Evolutionary conservation across 1,140 invertebrate genomes (phyloP).

Genomic region (Grapholita molesta): DNA sequence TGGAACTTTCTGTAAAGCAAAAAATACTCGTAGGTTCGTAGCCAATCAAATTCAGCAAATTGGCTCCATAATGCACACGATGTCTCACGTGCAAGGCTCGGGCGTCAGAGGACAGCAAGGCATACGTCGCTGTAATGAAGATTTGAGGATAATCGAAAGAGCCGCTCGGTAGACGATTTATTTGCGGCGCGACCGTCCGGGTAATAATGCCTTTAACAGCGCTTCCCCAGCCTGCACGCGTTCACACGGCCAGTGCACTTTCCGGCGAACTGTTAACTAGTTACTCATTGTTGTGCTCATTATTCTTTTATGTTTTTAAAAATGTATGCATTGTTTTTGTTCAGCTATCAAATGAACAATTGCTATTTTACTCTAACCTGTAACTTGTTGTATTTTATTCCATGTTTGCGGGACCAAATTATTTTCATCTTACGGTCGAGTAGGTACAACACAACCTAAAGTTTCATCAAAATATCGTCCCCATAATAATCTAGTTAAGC

Average conservation of each 20-base stretch:
- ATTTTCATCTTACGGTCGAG: too few species aligned
- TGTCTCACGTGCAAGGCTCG: constrained; percentile 4
- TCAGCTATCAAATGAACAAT: too few species aligned
- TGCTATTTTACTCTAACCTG: too few species aligned
- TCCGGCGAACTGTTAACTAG: constrained; percentile 4
- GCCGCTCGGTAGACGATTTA: constrained; percentile 71
- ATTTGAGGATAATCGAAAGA: constrained; percentile 77
- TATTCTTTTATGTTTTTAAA: too few species aligned
- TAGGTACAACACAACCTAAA: too few species aligned
- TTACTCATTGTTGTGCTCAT: neutral
- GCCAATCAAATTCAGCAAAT: too few species aligned
- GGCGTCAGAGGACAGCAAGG: constrained; percentile 38
- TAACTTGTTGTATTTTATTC: too few species aligned
- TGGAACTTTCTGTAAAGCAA: neutral
- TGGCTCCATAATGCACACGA: constrained; percentile 11
- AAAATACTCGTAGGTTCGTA: neutral
- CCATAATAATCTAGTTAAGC: too few species aligned
- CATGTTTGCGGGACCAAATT: too few species aligned
- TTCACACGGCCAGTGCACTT: constrained; percentile 36
- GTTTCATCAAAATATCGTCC: too few species aligned
- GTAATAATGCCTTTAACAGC: constrained; percentile 75
- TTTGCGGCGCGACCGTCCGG: constrained; percentile 73
- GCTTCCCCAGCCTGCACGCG: constrained; percentile 55
- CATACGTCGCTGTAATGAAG: constrained; percentile 73
- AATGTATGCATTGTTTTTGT: too few species aligned